These are phyloP conservation scores for Myiagra hebetior DNA, from an alignment of 2,113 vertebrate species.

Conservation along the genomic window DNA sequence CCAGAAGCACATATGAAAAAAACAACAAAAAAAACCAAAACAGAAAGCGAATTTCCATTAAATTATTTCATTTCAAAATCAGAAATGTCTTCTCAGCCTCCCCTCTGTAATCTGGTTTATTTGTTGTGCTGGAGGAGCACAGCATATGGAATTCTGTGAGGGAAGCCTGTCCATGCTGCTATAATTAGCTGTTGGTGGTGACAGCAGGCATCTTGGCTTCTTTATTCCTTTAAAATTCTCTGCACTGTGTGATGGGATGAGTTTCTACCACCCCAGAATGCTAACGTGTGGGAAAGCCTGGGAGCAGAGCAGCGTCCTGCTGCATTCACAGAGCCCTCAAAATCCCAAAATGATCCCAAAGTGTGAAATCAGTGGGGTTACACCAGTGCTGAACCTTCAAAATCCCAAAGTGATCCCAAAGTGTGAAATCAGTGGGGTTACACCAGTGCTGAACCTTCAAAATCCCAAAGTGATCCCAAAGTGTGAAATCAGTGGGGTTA, in stretches of 20 bases:
- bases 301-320: not conserved
- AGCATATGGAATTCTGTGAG: not conserved
- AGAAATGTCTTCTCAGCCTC: not conserved
- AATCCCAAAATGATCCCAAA: not conserved
- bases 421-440: not conserved
- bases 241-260: not conserved
- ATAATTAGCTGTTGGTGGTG: not conserved
- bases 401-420: not conserved
- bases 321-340: not conserved
- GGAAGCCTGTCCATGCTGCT: not conserved
- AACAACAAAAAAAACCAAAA: not conserved
- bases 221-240: slow-evolving; percentile 7
- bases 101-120: not conserved
- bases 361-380: not conserved
- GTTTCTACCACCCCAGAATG: not conserved
- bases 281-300: not conserved
- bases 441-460: accelerated
- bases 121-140: not conserved
- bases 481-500: not conserved
- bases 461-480: not conserved
- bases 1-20: not conserved
- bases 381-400: accelerated
- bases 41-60: not conserved
- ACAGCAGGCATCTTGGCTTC: slow-evolving; percentile 23
- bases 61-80: not conserved